A percentile compares a stretch with the other conserved stretches of the same genome.
Conservation (phyloP, 2,888 invertebrate species). For the Melanchra persicariae region DNA sequence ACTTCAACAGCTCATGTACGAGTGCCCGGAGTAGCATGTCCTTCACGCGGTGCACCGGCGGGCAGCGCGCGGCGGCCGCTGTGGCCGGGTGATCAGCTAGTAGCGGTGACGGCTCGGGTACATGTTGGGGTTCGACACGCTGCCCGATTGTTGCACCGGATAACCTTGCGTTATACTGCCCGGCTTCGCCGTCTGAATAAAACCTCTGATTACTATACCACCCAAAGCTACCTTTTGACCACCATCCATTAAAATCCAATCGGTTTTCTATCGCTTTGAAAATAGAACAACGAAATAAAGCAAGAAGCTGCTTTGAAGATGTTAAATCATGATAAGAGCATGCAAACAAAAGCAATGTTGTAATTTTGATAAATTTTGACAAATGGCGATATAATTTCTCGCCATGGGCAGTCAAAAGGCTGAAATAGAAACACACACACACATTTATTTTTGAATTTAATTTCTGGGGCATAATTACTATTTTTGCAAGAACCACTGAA, state of each 20-base stretch:
- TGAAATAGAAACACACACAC: slow-evolving; percentile 30
- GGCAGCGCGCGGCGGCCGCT: slow-evolving; percentile 18
- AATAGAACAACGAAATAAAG: slow-evolving; percentile 24
- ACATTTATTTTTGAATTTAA: slow-evolving; percentile 25
- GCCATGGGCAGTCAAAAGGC: slow-evolving; percentile 53
- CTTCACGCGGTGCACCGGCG: slow-evolving; percentile 34
- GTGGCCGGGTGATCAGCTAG: slow-evolving; percentile 78
- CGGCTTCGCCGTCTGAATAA: slow-evolving; percentile 92
- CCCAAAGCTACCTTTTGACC: slow-evolving; percentile 37
- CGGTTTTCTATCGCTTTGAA: slow-evolving; percentile 18
- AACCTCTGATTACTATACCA: slow-evolving; percentile 28
- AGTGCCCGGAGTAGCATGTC: slow-evolving; percentile 33
- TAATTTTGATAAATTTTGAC: slow-evolving; percentile 37
- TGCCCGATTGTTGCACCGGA: slow-evolving; percentile 93
- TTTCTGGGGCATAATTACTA: slow-evolving; percentile 37
- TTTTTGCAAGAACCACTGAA: neutral
- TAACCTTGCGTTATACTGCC: slow-evolving; percentile 96
- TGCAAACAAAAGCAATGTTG: slow-evolving; percentile 40
- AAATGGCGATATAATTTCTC: slow-evolving; percentile 18
- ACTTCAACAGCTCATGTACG: slow-evolving; percentile 49
- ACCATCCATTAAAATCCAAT: slow-evolving; percentile 41
- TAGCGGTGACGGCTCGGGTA: slow-evolving; percentile 87
- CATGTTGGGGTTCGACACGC: slow-evolving; percentile 81
- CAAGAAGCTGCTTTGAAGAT: slow-evolving; percentile 26
- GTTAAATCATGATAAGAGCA: slow-evolving; percentile 19